phyloP scores from a whole-genome alignment of 2,113 vertebrate genomes.

The Bubo scandiacus region DNA sequence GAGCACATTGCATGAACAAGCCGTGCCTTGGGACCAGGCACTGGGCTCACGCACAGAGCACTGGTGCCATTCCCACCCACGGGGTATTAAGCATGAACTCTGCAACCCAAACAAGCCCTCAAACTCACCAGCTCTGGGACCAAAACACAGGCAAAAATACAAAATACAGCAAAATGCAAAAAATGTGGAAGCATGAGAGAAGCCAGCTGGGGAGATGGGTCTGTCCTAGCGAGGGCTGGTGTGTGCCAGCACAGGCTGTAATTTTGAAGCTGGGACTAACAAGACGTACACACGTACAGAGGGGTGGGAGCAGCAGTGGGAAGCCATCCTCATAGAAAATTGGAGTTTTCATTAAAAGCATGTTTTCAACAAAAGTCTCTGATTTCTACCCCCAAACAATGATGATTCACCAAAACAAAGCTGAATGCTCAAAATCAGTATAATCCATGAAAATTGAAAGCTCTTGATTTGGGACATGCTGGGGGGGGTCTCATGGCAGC shows the following conservation, averaged over 20 bases:
- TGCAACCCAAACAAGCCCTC: rapidly evolving
- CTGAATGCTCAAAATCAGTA: neutral
- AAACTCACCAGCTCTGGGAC: neutral
- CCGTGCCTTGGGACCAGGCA: neutral
- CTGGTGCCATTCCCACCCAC: neutral
- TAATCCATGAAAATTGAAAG: neutral
- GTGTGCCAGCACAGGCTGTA: neutral
- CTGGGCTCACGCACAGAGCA: neutral
- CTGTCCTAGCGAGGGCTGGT: neutral
- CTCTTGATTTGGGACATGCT: neutral
- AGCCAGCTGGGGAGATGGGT: neutral
- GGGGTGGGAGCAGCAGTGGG: neutral
- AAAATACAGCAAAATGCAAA: neutral
- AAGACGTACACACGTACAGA: neutral
- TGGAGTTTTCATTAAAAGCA: neutral
- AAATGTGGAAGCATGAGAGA: neutral
- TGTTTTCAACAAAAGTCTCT: neutral
- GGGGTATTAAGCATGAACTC: neutral
- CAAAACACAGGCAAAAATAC: neutral
- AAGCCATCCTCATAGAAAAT: neutral
- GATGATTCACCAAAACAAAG: neutral
- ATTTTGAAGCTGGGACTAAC: neutral
- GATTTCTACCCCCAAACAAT: neutral
- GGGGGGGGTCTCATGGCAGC: rapidly evolving
- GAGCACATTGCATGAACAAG: rapidly evolving